Base-by-base conservation (phyloP, 2,113 vertebrate species). In the Apteryx mantelli region DNA sequence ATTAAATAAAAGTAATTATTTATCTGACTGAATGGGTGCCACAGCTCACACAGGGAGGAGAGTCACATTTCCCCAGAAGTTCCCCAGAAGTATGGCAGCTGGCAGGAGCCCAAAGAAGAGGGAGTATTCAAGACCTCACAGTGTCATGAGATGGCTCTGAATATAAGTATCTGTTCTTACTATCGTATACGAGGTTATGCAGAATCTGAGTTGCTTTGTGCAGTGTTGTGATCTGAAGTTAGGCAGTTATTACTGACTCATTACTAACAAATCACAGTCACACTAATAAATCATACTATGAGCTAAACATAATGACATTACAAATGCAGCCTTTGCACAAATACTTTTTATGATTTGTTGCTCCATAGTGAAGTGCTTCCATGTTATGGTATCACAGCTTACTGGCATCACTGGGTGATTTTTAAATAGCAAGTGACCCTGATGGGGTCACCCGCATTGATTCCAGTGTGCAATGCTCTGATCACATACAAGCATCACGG, bases 41-140 rank as follows among this genome's bases (percentile, higher is more conserved):
- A 44, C 40, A 52, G 6, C 0, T 2, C 13, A 32, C 1, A 0
- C 10, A 46, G 12, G 3, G 9, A 46, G 5, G 13, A n/a, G 24
- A 76, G 20, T 17, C 38, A 44, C 7, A 3, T 42, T 48, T 34
- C 21, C 22, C 20, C 32, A 7, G 46, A 48, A 48, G 22, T 17
- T 92, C 6, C 13, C 25, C 69, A 16, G 16, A 61, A 74, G 40
- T 0, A 2, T 16, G 44, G 34, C 73, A 84, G 32, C 44, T 93
- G 79, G 19, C 11, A 61, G 52, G n/a, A 68, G 4, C 53, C 11
- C 20, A 7, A 38, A 73, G 30, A 56, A 48, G 3, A 82, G 44
- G 16, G 25, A 3, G 1, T 36, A 4, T 30, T 10, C 26, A 50
- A 74, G 17, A 38, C 34, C 8, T 24, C 34, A 13, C 18, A 13